Conservation (phyloP, 64 coral and sea anemone species). For the Anthopleura sola region DNA sequence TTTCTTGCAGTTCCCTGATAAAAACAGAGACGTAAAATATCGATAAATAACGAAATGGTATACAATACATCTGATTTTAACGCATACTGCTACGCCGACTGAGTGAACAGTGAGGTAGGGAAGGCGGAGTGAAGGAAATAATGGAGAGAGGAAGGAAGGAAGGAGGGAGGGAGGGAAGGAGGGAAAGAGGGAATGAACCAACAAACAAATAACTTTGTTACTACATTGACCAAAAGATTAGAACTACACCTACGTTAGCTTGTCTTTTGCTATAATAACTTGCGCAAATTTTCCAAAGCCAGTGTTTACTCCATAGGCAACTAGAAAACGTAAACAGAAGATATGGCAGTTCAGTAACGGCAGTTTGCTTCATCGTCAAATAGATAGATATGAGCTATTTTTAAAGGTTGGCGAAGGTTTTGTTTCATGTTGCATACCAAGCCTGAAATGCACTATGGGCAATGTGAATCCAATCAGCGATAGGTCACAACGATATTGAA, state of each 20-base stretch:
- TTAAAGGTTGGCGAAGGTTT: no score
- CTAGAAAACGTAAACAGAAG: constrained; percentile 15
- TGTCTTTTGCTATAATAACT: constrained; percentile 57
- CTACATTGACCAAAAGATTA: background rate
- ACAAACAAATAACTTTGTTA: background rate
- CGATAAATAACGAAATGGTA: background rate
- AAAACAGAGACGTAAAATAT: background rate
- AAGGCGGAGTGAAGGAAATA: no score
- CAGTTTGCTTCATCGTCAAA: background rate
- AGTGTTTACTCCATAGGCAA: constrained; percentile 81
- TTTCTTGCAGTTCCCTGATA: constrained; percentile 58
- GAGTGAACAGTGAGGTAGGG: no score
- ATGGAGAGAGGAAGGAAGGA: background rate
- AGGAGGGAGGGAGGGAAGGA: background rate
- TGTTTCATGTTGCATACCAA: no score
- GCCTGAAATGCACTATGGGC: no score
- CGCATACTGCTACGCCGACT: no score
- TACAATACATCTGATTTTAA: background rate
- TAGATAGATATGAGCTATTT: no score
- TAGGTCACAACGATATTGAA: no score
- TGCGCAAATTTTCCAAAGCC: constrained; percentile 92
- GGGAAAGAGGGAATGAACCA: background rate
- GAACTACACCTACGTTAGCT: constrained; percentile 54
- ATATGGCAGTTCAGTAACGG: background rate
- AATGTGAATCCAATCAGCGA: no score